Evolutionary conservation across 2,113 vertebrate genomes (phyloP).

Genomic region (Ceratotherium simum): DNA sequence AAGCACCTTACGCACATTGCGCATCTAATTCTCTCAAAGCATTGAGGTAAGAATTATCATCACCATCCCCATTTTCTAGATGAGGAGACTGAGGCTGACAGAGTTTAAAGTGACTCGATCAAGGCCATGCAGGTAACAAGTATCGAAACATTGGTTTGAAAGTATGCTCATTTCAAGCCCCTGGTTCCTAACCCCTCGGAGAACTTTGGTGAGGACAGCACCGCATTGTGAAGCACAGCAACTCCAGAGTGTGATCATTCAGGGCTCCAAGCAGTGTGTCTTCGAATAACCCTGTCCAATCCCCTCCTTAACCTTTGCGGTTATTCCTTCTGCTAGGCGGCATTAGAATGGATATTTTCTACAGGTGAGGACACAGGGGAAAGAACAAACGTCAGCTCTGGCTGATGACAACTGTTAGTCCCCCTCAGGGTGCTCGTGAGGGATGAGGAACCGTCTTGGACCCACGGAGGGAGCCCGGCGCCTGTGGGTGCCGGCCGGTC

Average conservation of each 20-base stretch:
- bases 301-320: background rate
- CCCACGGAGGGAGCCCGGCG: background rate
- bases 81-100: slow-evolving; percentile 15
- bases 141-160: background rate
- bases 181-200: background rate
- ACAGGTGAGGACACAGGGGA: background rate
- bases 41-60: background rate
- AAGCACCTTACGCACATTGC: background rate
- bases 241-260: background rate
- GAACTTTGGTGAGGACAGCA: background rate
- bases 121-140: background rate
- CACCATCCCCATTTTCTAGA: background rate
- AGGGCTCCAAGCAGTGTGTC: background rate
- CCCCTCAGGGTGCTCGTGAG: slow-evolving; percentile 5
- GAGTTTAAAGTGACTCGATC: background rate
- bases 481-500: background rate
- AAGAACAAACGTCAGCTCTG: slow-evolving; percentile 41
- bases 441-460: background rate
- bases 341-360: slow-evolving; percentile 51
- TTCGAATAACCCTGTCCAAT: background rate
- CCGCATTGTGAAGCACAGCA: background rate
- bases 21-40: background rate
- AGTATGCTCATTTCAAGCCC: background rate
- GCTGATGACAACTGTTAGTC: background rate
- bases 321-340: background rate